A percentile compares a stretch with the other conserved stretches of the same genome.
Evolutionary conservation across 2,888 invertebrate genomes (phyloP).

Genomic region (Coleophora deauratella): DNA sequence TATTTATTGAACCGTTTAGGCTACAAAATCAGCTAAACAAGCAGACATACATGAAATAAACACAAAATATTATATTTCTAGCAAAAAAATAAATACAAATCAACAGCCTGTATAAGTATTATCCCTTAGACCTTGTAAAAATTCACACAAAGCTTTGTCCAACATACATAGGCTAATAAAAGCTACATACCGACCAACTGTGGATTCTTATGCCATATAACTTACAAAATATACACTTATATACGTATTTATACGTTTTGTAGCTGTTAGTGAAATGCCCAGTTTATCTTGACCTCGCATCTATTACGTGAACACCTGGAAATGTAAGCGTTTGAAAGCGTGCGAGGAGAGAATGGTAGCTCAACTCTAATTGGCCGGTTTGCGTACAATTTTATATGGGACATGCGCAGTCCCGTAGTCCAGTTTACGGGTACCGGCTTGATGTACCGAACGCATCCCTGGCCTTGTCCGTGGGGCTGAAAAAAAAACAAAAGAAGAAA

Average conservation of each 20-base stretch:
- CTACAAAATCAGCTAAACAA: no score
- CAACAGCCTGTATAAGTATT: no score
- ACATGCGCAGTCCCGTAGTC: constrained; percentile 46
- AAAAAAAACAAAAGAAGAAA: constrained; percentile 5
- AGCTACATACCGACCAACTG: constrained; percentile 46
- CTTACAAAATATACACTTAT: constrained; percentile 18
- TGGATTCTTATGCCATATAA: constrained; percentile 41
- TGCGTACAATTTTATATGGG: constrained; percentile 32
- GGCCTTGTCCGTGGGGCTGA: constrained; percentile 1
- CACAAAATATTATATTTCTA: no score
- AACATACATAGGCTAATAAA: no score
- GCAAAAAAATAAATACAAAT: no score
- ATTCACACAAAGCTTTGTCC: no score
- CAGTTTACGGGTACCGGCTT: constrained; percentile 42
- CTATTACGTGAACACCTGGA: constrained; percentile 11
- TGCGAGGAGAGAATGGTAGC: constrained; percentile 26
- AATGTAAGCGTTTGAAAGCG: constrained; percentile 2
- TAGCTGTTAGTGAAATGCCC: constrained; percentile 22
- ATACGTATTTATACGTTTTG: constrained; percentile 24
- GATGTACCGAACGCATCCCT: constrained; percentile 30
- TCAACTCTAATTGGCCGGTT: constrained; percentile 25
- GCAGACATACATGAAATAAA: no score
- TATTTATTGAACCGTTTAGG: no score
- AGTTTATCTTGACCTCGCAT: constrained; percentile 22
- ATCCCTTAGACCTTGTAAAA: no score